Conservation (phyloP, 1,140 invertebrate genomes). For the Aricia agestis region DNA sequence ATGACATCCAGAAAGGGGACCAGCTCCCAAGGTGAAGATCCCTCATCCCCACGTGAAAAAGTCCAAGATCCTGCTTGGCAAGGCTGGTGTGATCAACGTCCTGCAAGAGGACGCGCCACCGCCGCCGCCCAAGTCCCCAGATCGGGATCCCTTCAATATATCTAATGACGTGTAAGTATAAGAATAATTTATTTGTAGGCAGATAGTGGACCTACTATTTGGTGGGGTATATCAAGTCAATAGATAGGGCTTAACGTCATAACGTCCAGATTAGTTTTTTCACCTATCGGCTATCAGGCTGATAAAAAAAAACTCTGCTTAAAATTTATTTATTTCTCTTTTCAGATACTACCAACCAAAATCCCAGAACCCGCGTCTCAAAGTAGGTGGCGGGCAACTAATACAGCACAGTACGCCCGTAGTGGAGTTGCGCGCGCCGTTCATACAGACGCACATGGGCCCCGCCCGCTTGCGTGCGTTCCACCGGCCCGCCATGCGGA, state of each 20-base stretch:
- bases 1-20: conserved; percentile 74
- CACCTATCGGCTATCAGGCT: too few species aligned
- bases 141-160: conserved; percentile 98
- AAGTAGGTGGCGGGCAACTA: conserved; percentile 88
- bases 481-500: conserved; percentile 93
- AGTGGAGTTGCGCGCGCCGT: conserved; percentile 94
- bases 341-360: conserved; percentile 93
- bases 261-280: too few species aligned
- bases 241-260: too few species aligned
- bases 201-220: too few species aligned
- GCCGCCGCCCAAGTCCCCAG: conserved; percentile 91
- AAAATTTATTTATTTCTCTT: conserved; percentile 26
- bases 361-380: conserved; percentile 86
- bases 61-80: conserved; percentile 96
- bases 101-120: conserved; percentile 93
- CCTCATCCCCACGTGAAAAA: conserved; percentile 97
- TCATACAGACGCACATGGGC: conserved; percentile 95
- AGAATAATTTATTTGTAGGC: too few species aligned
- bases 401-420: conserved; percentile 98
- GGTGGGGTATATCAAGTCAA: too few species aligned
- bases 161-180: conserved; percentile 95
- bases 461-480: conserved; percentile 88
- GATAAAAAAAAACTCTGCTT: too few species aligned
- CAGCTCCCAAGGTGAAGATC: conserved; percentile 91
- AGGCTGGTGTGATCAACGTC: conserved; percentile 96